These are phyloP conservation scores for Smutsia temminckii DNA, from an alignment of 2,797 vertebrate species.

Conservation along the genomic window DNA sequence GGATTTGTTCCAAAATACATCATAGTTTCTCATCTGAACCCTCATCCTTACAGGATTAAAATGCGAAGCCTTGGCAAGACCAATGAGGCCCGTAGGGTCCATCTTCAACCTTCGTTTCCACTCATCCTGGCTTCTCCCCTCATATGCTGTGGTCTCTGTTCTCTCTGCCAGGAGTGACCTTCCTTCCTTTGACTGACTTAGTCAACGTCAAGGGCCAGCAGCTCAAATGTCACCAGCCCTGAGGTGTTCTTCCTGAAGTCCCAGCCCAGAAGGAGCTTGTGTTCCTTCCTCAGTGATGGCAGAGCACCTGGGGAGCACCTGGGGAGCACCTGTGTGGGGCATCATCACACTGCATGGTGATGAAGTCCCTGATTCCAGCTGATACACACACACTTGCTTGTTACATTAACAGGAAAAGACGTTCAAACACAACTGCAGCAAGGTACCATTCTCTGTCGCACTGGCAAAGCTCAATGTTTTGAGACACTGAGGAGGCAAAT, in stretches of 20 bases:
- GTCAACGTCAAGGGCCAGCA: not conserved
- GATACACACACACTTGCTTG: not conserved
- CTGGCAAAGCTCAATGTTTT: not conserved
- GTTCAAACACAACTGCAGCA: not conserved
- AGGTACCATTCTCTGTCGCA: not conserved
- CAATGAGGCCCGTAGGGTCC: rapidly evolving
- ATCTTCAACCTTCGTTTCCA: rapidly evolving
- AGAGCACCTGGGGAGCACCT: rapidly evolving
- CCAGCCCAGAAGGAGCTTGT: not conserved
- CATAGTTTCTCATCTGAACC: not conserved
- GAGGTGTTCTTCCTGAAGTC: not conserved
- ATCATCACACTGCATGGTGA: not conserved
- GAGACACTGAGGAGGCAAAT: not conserved
- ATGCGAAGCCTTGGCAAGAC: rapidly evolving
- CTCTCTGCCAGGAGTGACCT: not conserved
- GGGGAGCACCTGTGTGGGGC: not conserved
- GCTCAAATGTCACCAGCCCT: not conserved
- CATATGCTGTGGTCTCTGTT: not conserved
- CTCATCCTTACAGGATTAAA: not conserved
- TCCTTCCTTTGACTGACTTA: not conserved
- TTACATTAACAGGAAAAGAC: not conserved
- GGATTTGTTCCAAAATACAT: not conserved
- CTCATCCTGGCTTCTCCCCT: not conserved
- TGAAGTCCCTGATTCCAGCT: not conserved
- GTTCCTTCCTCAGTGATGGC: not conserved